Percentiles rank a stretch among this genome's conserved stretches.
Evolutionary conservation across 2,113 vertebrate species (phyloP).

Genomic region (Odocoileus hemionus): DNA sequence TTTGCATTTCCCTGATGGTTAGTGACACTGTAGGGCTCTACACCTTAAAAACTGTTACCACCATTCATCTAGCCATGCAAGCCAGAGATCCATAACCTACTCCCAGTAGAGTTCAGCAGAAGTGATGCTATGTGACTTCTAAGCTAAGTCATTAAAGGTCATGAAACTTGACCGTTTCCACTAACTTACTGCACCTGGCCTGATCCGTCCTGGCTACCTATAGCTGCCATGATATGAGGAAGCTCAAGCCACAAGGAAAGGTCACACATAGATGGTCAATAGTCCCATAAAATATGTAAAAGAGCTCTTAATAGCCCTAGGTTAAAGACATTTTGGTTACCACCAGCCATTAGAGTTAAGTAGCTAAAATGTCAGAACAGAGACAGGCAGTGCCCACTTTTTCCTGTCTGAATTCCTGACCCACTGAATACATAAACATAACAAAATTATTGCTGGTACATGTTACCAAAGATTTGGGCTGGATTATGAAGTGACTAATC

Average conservation of each 20-base stretch:
- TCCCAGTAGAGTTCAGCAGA: neutral
- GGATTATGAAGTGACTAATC: neutral
- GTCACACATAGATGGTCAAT: neutral
- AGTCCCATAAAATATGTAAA: neutral
- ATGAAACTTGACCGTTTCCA: neutral
- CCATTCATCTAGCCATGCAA: neutral
- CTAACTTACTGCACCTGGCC: neutral
- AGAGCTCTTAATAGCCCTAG: neutral
- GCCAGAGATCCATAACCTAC: neutral
- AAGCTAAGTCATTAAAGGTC: neutral
- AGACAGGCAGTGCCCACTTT: neutral
- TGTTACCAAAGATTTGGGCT: neutral
- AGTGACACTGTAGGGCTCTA: neutral
- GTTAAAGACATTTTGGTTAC: neutral
- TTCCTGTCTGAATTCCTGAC: neutral
- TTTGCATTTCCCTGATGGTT: neutral
- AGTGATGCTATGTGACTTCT: neutral
- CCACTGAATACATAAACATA: neutral
- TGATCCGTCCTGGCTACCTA: neutral
- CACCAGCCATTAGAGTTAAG: neutral
- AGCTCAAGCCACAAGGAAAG: neutral
- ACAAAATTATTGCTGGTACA: neutral
- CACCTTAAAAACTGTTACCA: neutral
- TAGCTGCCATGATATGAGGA: neutral
- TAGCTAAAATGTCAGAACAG: neutral